Evolutionary conservation across 1,140 invertebrate species (phyloP), one percentile per base, ranked within the genome.

Genomic region (Delia radicum): DNA sequence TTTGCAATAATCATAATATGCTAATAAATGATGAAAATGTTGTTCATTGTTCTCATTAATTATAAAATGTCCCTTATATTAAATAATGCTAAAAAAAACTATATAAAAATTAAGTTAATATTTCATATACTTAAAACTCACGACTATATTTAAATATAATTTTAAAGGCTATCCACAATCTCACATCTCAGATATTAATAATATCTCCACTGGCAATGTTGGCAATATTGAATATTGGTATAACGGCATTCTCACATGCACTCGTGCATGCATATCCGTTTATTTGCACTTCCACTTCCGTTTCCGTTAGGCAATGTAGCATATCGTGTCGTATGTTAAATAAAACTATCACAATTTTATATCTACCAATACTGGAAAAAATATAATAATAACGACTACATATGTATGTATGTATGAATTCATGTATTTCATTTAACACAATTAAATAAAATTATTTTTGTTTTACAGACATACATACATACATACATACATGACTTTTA

Each of bases 371-470:
- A 55, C 21, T 5, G 21, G 8, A 21, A 55, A 55, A 55, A 37
- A n/a, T n/a, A 42, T 42, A 42, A 55, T 55, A 21, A 55, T 8
- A 18, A 21, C 8, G 6, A 55, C 48, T 24, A 55, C 48, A 3
- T 55, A 18, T 55, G 8, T 21, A 1, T 21, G n/a, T 55, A 24
- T 18, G 48, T 55, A 24, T 21, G 65, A 8, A 15, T 67, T 6
- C 15, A 8, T 26, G 26, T 29, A 10, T 65, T 18, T 18, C n/a
- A 69, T 69, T 69, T 24, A 69, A 69, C 31, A 69, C 65, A 69
- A 69, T 69, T 69, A 69, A 69, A 69, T 69, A 33, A 69, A 69
- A 69, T 69, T 69, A 69, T 69, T 55, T n/a, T n/a, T n/a, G 24
- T 55, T 55, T 55, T 55, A 55, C 48, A n/a, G 15, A 48, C n/a